Percentiles rank a stretch among this genome's conserved stretches.
These are phyloP conservation scores for Delphinapterus leucas DNA, from an alignment of 2,113 vertebrate species.

Conservation along the genomic window DNA sequence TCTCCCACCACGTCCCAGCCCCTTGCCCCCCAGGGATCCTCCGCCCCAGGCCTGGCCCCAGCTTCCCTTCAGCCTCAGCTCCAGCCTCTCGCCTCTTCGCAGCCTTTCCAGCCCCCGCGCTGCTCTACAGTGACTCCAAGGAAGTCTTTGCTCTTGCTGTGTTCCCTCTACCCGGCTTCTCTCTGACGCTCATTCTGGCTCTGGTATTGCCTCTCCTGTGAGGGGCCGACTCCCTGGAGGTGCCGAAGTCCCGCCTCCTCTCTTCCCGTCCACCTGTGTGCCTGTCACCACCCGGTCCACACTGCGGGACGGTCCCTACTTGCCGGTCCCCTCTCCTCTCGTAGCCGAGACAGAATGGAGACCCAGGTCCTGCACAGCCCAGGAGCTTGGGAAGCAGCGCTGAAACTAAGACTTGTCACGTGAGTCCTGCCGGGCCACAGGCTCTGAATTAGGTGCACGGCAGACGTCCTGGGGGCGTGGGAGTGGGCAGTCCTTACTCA, in stretches of 20 bases:
- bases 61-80: neutral
- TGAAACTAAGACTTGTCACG: neutral
- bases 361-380: too few relatives aligned
- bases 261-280: fast-evolving
- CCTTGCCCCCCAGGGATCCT: fast-evolving
- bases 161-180: neutral
- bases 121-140: fast-evolving
- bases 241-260: neutral
- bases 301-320: fast-evolving
- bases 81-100: neutral
- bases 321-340: neutral
- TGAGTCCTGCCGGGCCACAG: neutral
- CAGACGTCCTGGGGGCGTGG: neutral
- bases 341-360: neutral
- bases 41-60: fast-evolving
- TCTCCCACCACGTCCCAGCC: neutral
- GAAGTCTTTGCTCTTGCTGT: neutral
- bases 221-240: neutral
- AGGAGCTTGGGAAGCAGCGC: neutral
- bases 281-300: neutral
- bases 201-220: neutral
- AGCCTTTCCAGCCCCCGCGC: neutral
- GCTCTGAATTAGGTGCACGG: neutral
- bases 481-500: neutral
- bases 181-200: neutral